Percentiles rank a stretch among this genome's conserved stretches.
Evolutionary conservation across 2,888 invertebrate genomes (phyloP).

Genomic region (Augiades crinisus): DNA sequence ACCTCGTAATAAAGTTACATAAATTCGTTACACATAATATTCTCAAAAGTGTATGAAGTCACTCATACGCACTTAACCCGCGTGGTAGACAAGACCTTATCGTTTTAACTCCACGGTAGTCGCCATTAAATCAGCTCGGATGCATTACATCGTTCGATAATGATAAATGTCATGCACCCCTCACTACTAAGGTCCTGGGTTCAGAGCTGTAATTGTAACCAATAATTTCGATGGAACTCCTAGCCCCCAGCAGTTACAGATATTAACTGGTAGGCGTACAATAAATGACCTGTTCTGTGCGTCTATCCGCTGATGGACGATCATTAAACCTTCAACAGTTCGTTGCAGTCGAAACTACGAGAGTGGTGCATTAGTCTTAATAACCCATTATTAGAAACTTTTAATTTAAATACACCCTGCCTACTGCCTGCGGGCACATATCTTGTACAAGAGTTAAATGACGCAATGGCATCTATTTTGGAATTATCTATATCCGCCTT

Average conservation of each 20-base stretch:
- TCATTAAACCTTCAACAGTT: constrained; percentile 18
- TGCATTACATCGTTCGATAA: too few relatives aligned
- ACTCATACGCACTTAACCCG: too few relatives aligned
- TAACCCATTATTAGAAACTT: constrained; percentile 7
- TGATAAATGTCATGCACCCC: background rate
- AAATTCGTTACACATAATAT: too few relatives aligned
- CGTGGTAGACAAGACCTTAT: too few relatives aligned
- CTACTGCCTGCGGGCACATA: background rate
- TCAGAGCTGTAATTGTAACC: constrained; percentile 16
- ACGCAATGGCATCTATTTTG: background rate
- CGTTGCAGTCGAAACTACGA: constrained; percentile 8
- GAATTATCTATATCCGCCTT: too few relatives aligned
- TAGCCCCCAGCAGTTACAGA: constrained; percentile 19
- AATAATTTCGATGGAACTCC: constrained; percentile 19
- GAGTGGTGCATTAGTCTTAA: constrained; percentile 8
- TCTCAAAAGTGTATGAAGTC: too few relatives aligned
- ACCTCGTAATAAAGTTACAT: too few relatives aligned
- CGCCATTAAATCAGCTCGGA: too few relatives aligned
- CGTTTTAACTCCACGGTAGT: too few relatives aligned
- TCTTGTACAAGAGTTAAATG: background rate
- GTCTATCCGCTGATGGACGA: constrained; percentile 16
- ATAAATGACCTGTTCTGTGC: constrained; percentile 14
- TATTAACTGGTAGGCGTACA: constrained; percentile 23
- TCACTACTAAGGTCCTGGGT: constrained; percentile 1
- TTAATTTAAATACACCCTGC: background rate